Conservation (phyloP, 2,888 invertebrate genomes). For the Napeogenes inachia region DNA sequence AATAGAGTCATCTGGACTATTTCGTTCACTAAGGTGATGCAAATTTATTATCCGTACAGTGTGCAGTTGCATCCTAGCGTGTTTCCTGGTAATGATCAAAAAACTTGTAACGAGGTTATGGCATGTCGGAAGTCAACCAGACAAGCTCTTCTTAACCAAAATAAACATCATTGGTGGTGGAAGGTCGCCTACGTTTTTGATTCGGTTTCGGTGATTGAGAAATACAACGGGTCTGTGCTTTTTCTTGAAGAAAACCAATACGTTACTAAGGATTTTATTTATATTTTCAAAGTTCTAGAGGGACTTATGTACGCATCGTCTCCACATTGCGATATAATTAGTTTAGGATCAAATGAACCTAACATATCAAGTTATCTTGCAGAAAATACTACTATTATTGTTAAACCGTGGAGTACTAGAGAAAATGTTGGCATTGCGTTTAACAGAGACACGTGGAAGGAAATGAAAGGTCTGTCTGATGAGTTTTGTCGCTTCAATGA, state of each 20-base stretch:
- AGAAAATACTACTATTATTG: slow-evolving; percentile 22
- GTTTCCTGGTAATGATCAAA: slow-evolving; percentile 44
- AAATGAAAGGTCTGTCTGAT: slow-evolving; percentile 35
- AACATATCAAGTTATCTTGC: slow-evolving; percentile 26
- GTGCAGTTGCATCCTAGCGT: slow-evolving; percentile 44
- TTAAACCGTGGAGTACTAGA: slow-evolving; percentile 37
- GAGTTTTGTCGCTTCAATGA: slow-evolving; percentile 46
- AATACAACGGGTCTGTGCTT: slow-evolving; percentile 37
- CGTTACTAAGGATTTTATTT: slow-evolving; percentile 44
- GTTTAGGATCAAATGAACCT: slow-evolving; percentile 39
- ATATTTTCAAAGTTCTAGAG: slow-evolving; percentile 36
- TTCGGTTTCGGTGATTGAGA: slow-evolving; percentile 34
- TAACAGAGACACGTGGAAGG: slow-evolving; percentile 42
- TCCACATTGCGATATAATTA: slow-evolving; percentile 43
- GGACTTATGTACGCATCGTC: slow-evolving; percentile 30
- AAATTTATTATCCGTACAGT: slow-evolving; percentile 47
- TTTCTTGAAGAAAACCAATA: slow-evolving; percentile 37
- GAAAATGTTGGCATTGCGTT: slow-evolving; percentile 42
- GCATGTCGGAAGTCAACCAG: slow-evolving; percentile 33
- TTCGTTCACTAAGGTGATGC: slow-evolving; percentile 39
- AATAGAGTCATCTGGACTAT: slow-evolving; percentile 27
- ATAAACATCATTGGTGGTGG: slow-evolving; percentile 56
- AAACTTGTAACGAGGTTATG: slow-evolving; percentile 34
- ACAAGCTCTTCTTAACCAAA: slow-evolving; percentile 35
- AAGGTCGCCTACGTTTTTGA: slow-evolving; percentile 45